phyloP scores from a whole-genome alignment of 2,797 vertebrate genomes.

The Masticophis lateralis region DNA sequence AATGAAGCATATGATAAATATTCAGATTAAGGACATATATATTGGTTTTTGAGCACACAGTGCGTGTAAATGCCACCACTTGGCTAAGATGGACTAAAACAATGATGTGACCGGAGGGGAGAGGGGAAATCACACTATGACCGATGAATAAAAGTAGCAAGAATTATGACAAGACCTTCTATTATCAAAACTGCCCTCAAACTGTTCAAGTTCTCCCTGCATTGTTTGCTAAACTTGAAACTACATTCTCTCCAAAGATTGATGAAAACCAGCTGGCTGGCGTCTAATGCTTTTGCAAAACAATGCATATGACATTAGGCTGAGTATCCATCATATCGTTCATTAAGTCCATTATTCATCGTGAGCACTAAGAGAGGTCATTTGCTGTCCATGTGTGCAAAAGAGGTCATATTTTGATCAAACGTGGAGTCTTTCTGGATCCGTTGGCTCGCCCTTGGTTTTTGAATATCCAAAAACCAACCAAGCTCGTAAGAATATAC shows the following conservation, averaged over 20 bases:
- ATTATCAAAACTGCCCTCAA: not conserved
- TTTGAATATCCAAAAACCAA: not conserved
- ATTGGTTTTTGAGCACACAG: not conserved
- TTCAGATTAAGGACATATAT: not conserved
- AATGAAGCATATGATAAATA: not conserved
- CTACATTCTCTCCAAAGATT: not conserved
- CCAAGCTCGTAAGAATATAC: not conserved
- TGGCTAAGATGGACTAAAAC: not conserved
- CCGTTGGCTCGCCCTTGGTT: not conserved
- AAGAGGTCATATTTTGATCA: not conserved
- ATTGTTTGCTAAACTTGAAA: not conserved
- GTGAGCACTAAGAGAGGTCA: not conserved
- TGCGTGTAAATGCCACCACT: not conserved
- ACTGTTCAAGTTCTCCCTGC: not conserved
- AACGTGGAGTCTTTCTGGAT: not conserved
- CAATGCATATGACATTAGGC: not conserved
- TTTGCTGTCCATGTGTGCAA: not conserved
- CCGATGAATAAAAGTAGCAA: not conserved
- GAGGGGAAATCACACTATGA: not conserved
- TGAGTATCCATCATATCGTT: not conserved
- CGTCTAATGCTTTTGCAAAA: not conserved
- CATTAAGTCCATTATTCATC: not conserved
- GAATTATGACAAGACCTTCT: not conserved
- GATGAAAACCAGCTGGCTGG: not conserved
- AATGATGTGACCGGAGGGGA: not conserved